Conservation (phyloP, 2,888 invertebrate species). For the Pterostichus niger region DNA sequence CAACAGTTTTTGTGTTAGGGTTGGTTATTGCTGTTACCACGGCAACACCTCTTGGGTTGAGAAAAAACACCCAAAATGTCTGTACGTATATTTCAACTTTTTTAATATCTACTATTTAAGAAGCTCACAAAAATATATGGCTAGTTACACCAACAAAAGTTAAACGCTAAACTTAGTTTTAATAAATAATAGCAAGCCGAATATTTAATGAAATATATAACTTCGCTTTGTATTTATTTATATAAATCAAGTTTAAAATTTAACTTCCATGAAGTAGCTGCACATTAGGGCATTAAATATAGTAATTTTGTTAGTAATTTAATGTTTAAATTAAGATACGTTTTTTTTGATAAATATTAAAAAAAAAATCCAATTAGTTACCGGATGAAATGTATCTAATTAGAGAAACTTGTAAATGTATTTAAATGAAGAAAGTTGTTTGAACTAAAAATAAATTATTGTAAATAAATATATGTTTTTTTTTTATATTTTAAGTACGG, state of each 20-base stretch:
- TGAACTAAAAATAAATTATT: neutral
- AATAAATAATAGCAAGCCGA: no score
- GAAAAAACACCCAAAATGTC: slow-evolving; percentile 38
- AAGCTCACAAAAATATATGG: no score
- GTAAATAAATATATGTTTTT: no score
- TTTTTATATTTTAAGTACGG: neutral
- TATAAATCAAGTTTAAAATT: no score
- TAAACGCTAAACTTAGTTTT: no score
- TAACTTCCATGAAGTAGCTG: no score
- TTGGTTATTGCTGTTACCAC: slow-evolving; percentile 33
- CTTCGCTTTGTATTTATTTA: no score
- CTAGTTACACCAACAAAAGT: no score
- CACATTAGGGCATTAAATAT: no score
- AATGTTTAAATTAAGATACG: neutral
- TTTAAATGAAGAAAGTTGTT: neutral
- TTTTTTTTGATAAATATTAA: neutral
- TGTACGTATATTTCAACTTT: slow-evolving; percentile 46
- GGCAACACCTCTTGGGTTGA: slow-evolving; percentile 20
- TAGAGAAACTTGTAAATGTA: neutral
- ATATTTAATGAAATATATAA: no score
- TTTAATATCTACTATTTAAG: neutral
- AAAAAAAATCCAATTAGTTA: no score
- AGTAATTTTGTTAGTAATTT: neutral
- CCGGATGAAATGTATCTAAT: no score
- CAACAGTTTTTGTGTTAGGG: slow-evolving; percentile 38